Evolutionary conservation across 2,113 vertebrate species (phyloP).

Genomic region (Eolophus roseicapilla): DNA sequence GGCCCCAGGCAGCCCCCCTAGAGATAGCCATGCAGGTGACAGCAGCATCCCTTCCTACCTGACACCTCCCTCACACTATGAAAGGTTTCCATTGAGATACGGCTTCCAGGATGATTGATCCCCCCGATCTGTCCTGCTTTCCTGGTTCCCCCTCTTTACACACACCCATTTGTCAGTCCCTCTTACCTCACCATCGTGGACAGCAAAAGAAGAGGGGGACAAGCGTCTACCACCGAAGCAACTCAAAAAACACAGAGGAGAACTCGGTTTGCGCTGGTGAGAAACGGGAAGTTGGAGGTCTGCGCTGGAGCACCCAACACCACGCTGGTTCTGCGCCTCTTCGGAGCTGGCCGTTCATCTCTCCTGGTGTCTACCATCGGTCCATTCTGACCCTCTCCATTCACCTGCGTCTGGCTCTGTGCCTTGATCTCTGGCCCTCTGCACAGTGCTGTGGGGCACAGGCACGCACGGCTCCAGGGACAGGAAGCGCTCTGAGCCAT

Average conservation of each 20-base stretch:
- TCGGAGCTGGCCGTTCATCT: conserved; percentile 48
- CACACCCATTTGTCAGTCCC: background rate
- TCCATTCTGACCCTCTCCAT: conserved; percentile 1
- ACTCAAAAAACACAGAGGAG: background rate
- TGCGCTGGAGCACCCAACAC: background rate
- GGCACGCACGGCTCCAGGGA: background rate
- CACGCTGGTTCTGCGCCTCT: background rate
- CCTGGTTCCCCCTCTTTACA: background rate
- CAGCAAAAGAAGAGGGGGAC: background rate
- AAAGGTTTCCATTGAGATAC: background rate
- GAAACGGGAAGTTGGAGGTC: conserved; percentile 44
- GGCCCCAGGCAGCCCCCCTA: background rate
- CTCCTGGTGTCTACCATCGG: background rate
- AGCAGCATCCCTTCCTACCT: background rate
- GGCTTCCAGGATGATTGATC: background rate
- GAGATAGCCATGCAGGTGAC: background rate
- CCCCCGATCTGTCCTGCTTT: background rate
- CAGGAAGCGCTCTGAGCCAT: conserved; percentile 62
- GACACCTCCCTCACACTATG: background rate
- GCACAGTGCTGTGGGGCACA: background rate
- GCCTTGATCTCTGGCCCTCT: background rate
- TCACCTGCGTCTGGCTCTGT: background rate
- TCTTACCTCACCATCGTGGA: conserved; percentile 72
- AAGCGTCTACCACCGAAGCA: background rate
- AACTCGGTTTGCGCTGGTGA: background rate